Evolutionary conservation across 2,113 vertebrate species (phyloP), one percentile per base, ranked within the genome.

Genomic region (Garra rufa): DNA sequence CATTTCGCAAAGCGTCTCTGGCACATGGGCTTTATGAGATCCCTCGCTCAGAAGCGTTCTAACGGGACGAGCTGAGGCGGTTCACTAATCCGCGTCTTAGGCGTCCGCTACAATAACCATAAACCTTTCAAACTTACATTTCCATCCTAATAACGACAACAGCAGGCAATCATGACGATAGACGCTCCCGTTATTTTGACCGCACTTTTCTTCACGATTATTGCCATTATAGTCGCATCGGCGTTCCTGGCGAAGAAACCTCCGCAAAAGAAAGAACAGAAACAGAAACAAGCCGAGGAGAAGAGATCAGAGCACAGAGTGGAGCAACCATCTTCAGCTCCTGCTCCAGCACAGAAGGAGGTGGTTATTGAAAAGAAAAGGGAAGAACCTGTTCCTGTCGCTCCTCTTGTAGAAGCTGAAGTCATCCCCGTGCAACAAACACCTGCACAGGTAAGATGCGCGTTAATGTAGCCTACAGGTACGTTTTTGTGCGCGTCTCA

Each of bases 201-300:
- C 59, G 92, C 92, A 6, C 13, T 93, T 50, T 81, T 94, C 52
- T 90, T 95, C 86, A 94, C 94, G 4, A 74, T 90, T 2, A 76
- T 93, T 1, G 93, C 92, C 13, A 6, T 94, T 34, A 88, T 92
- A 50, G 65, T 93, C 15, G 93, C 92, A 1, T 82, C 91, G 0
- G 86, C 88, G 8, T 73, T 91, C 3, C 87, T 94, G 67, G 70
- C 26, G 5, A 89, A 73, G 81, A 92, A 90, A 88, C n/a, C 85
- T 76, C 83, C 75, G 41, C 61, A 50, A 67, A 71, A 88, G 65
- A 76, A 81, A 26, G 67, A 34, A 0, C 30, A 84, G 14, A 87
- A 50, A 2, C 87, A 86, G 86, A 26, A 30, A 8, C 74, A 19
- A 6, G 38, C 67, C 15, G 82, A 76, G 26, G 63, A 59, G 50